Base-by-base conservation (phyloP, 2,113 vertebrate genomes). In the Ammodytes dubius region DNA sequence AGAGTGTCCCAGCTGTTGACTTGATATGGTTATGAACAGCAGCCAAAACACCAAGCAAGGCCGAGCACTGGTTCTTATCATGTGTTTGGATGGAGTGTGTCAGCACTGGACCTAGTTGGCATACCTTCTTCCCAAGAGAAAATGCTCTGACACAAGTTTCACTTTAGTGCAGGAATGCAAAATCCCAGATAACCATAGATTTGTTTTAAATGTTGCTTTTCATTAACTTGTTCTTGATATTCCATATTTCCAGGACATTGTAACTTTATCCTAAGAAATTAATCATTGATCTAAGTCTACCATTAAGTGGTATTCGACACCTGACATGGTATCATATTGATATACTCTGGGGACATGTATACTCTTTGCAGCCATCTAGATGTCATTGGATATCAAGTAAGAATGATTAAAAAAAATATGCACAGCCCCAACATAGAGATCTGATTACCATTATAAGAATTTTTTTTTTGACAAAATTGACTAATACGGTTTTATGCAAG, bases 1-100 rank as follows among this genome's bases (percentile, higher is more conserved):
- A 93, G 90, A 93, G 85, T 87, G 84, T 83, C 65, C 91, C 91
- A 93, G 89, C 90, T 94, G 92, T 86, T 92, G 88, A 74, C 90
- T 87, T 87, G 81, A 91, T 92, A 91, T 87, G 91, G 91, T 82
- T 83, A 79, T 61, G 70, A 87, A 69, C 69, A 72, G 71, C 45
- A 78, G 79, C 67, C 85, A 75, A 27, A 63, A 68, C 54, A 27
- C 74, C 61, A 46, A 73, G 72, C 45, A 15, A 63, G 73, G 77
- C 39, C 8, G 40, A 53, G 42, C 37, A 54, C 79, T 85, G 79
- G 60, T 82, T 78, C 70, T 81, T 86, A 81, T 90, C 81, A 82
- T 83, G 54, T 68, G 74, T 81, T 74, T 85, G 68, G 67, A 76
- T 74, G 47, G 59, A 40, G 70, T n/a, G 59, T 85, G 68, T 75